Conservation (phyloP, 53 echinoderm and acorn worm genomes). For the Temnopleurus reevesii region DNA sequence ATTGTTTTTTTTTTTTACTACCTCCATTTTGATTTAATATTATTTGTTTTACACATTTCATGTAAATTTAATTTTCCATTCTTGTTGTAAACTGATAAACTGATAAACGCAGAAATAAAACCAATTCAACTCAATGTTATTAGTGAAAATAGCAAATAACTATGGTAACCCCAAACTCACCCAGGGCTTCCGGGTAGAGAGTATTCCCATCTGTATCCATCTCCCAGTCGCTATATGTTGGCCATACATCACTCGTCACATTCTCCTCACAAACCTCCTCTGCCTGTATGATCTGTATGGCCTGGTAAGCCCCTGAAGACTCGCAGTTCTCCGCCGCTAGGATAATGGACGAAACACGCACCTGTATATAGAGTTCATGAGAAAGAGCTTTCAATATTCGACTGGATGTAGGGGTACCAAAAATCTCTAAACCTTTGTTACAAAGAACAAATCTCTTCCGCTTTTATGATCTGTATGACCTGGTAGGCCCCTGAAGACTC, state of each 20-base stretch:
- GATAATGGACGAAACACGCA: constrained; percentile 17
- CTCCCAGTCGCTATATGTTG: constrained; percentile 46
- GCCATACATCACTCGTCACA: neutral
- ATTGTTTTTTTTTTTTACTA: no score
- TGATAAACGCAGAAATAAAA: no score
- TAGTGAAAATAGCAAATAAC: no score
- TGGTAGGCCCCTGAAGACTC: neutral
- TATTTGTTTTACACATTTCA: no score
- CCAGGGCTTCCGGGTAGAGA: neutral
- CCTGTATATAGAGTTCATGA: neutral
- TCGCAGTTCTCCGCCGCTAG: neutral
- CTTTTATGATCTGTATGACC: constrained; percentile 28
- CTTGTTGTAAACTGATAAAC: no score
- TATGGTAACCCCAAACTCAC: no score
- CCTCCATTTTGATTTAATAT: no score
- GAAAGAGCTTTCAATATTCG: no score
- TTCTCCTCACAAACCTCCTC: neutral
- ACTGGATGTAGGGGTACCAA: no score
- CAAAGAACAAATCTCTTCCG: neutral
- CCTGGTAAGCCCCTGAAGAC: neutral
- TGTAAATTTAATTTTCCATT: no score
- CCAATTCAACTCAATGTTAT: no score
- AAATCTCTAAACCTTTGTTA: no score
- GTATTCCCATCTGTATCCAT: neutral
- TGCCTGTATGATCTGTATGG: constrained; percentile 30